Evolutionary conservation across 2,888 invertebrate species (phyloP).

Genomic region (Desoria tigrina): DNA sequence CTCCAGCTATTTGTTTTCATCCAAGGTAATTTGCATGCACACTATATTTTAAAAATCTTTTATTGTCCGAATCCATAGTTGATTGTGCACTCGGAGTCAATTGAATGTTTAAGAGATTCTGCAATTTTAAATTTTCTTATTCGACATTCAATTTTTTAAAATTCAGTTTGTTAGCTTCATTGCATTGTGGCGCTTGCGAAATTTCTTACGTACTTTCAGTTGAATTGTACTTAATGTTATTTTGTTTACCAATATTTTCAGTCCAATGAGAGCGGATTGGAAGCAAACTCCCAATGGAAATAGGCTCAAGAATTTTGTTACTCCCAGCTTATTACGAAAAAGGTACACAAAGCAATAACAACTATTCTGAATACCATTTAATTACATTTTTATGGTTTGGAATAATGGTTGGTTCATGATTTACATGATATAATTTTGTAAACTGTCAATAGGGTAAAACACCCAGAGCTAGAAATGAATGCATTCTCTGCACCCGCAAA

Average conservation of each 20-base stretch:
- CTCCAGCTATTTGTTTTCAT: constrained; percentile 48
- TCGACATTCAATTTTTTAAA: no score
- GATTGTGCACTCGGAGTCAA: no score
- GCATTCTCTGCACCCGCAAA: constrained; percentile 28
- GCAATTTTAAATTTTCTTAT: no score
- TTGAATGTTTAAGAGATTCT: no score
- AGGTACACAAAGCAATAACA: no score
- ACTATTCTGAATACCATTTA: no score
- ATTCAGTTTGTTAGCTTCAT: constrained; percentile 3
- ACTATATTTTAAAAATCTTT: no score
- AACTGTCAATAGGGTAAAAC: background rate
- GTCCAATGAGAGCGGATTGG: constrained; percentile 48
- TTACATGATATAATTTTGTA: background rate
- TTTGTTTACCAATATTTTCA: constrained; percentile 21
- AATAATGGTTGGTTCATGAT: no score
- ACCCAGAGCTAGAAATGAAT: constrained; percentile 18
- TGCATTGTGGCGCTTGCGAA: background rate
- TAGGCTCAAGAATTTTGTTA: constrained; percentile 34
- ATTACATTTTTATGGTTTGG: no score
- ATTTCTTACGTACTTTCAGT: background rate
- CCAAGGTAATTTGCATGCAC: constrained; percentile 47
- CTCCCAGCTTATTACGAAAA: constrained; percentile 29
- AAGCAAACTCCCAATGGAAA: constrained; percentile 39
- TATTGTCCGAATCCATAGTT: no score
- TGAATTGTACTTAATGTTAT: constrained; percentile 13